Evolutionary conservation across 2,113 vertebrate genomes (phyloP).

Genomic region (Phoxinus phoxinus): DNA sequence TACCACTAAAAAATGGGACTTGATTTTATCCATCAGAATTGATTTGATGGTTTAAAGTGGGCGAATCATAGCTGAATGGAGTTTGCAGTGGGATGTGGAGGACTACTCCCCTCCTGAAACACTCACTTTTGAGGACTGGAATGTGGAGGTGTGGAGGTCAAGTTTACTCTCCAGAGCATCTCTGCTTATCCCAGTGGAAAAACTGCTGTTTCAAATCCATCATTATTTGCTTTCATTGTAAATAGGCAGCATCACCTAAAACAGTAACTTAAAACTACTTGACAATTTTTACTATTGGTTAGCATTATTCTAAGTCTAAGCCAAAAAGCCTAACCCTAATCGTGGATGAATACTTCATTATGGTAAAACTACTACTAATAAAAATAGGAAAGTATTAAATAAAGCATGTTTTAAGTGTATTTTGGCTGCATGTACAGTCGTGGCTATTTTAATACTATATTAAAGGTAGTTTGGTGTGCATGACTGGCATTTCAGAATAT

Average conservation of each 20-base stretch:
- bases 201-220: not conserved
- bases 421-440: not conserved
- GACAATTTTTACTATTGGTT: not conserved
- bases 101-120: not conserved
- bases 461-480: conserved; percentile 3
- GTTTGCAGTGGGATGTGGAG: not conserved
- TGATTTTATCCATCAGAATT: not conserved
- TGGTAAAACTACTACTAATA: not conserved
- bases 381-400: not conserved
- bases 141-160: not conserved
- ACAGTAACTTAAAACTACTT: not conserved
- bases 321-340: not conserved
- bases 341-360: not conserved
- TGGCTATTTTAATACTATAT: not conserved
- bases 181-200: not conserved
- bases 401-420: not conserved
- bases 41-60: not conserved
- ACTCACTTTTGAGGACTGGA: not conserved
- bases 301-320: not conserved
- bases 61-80: not conserved
- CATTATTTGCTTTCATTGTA: not conserved
- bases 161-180: not conserved
- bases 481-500: not conserved
- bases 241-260: not conserved
- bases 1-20: not conserved